Percentiles rank a stretch among this genome's conserved stretches.
phyloP scores from a whole-genome alignment of 2,113 vertebrate genomes.

The Leuciscus idus region DNA sequence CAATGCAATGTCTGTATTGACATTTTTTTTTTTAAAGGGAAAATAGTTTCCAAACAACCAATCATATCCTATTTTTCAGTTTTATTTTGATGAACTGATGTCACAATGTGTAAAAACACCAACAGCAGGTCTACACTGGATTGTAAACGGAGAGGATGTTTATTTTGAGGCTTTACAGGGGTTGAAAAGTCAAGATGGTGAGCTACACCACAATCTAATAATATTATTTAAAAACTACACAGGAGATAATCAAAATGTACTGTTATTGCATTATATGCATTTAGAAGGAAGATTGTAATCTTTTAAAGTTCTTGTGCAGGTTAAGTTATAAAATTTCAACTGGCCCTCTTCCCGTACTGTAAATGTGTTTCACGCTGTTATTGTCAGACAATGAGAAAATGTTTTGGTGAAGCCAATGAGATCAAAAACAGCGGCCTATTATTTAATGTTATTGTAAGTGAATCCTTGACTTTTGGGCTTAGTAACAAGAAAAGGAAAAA shows the following conservation, averaged over 20 bases:
- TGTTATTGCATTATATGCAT: conserved; percentile 13
- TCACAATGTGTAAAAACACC: conserved; percentile 7
- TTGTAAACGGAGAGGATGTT: conserved; percentile 9
- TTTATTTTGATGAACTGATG: neutral
- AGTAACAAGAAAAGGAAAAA: conserved; percentile 73
- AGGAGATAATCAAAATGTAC: neutral
- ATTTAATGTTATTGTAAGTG: conserved; percentile 72
- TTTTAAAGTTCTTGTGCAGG: neutral
- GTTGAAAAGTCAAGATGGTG: conserved; percentile 1
- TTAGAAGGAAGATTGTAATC: conserved; percentile 7
- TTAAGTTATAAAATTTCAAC: conserved; percentile 23
- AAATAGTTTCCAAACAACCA: neutral
- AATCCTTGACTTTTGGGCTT: conserved; percentile 70
- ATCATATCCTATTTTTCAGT: neutral
- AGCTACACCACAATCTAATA: neutral
- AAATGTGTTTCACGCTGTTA: conserved; percentile 64
- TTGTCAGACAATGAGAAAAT: conserved; percentile 67
- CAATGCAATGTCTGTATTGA: neutral
- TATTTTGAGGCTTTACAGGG: neutral
- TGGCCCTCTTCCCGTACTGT: conserved; percentile 45
- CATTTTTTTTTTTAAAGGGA: neutral
- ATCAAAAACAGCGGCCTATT: conserved; percentile 54
- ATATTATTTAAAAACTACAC: neutral
- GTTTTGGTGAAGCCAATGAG: conserved; percentile 64
- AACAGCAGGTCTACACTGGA: conserved; percentile 2